Conservation (phyloP, 2,888 invertebrate species). For the Pecten maximus region DNA sequence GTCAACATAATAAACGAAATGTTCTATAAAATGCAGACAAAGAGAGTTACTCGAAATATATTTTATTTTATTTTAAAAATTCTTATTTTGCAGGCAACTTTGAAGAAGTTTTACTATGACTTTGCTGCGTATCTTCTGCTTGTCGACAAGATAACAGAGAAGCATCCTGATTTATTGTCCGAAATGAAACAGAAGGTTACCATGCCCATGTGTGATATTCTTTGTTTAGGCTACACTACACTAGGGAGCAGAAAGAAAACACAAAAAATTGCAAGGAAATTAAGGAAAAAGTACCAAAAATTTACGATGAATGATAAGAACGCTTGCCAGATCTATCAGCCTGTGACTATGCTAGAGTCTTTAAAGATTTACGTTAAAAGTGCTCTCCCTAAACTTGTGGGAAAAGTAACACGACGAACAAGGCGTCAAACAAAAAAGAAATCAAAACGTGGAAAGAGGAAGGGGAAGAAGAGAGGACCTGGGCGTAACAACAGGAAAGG, state of each 20-base stretch:
- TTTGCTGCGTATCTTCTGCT: background rate
- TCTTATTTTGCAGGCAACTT: background rate
- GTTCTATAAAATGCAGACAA: too few relatives aligned
- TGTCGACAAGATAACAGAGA: background rate
- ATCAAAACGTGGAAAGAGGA: background rate
- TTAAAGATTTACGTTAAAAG: background rate
- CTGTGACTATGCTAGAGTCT: background rate
- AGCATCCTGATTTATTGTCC: background rate
- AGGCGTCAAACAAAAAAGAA: background rate
- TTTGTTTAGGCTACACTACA: background rate
- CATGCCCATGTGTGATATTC: background rate
- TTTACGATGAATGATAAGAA: background rate
- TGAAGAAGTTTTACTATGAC: background rate
- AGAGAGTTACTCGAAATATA: too few relatives aligned
- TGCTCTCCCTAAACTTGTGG: background rate
- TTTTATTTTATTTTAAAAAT: background rate
- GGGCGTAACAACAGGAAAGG: background rate
- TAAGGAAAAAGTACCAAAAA: background rate
- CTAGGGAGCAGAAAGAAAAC: background rate
- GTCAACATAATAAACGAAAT: too few relatives aligned
- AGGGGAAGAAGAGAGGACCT: background rate
- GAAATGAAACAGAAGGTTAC: background rate
- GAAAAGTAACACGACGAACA: background rate
- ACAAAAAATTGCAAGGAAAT: background rate
- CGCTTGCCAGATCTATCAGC: background rate